These are phyloP conservation scores for Pseudochromis fuscus DNA, from an alignment of 2,797 vertebrate species.

Conservation along the genomic window DNA sequence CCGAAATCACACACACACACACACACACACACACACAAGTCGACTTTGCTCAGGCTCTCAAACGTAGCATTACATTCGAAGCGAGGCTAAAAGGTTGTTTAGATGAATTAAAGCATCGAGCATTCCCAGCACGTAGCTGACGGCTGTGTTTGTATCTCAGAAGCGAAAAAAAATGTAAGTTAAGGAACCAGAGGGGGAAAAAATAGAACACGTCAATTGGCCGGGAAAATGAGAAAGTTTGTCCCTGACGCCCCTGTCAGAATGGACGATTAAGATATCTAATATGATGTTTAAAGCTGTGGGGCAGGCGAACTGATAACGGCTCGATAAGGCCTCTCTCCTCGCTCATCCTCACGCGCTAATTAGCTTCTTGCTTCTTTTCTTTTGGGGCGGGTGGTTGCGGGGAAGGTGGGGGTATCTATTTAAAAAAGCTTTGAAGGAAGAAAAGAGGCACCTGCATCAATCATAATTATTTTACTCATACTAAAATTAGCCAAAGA, in stretches of 20 bases:
- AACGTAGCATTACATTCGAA: constrained; percentile 32
- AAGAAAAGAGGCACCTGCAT: constrained; percentile 80
- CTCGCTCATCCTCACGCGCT: constrained; percentile 62
- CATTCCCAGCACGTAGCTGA: constrained; percentile 61
- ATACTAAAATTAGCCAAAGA: constrained; percentile 77
- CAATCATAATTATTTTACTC: constrained; percentile 84
- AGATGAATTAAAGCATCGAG: constrained; percentile 60
- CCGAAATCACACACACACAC: constrained; percentile 34
- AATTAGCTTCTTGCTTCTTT: constrained; percentile 76
- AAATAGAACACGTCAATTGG: constrained; percentile 65
- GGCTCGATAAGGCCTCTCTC: constrained; percentile 68
- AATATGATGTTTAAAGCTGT: constrained; percentile 79
- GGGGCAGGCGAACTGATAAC: constrained; percentile 72
- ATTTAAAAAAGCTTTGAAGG: constrained; percentile 75
- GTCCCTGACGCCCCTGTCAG: constrained; percentile 65
- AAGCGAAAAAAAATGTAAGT: constrained; percentile 20
- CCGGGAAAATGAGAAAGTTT: constrained; percentile 70
- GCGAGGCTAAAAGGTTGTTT: constrained; percentile 53
- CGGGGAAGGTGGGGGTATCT: constrained; percentile 43
- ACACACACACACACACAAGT: constrained; percentile 16
- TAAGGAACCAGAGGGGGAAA: constrained; percentile 41
- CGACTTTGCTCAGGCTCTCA: constrained; percentile 26
- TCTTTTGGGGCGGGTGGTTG: constrained; percentile 11
- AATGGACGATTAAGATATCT: constrained; percentile 78
- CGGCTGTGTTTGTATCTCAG: constrained; percentile 47